phyloP scores from a whole-genome alignment of 2,888 invertebrate species.

The Trissolcus japonicus region DNA sequence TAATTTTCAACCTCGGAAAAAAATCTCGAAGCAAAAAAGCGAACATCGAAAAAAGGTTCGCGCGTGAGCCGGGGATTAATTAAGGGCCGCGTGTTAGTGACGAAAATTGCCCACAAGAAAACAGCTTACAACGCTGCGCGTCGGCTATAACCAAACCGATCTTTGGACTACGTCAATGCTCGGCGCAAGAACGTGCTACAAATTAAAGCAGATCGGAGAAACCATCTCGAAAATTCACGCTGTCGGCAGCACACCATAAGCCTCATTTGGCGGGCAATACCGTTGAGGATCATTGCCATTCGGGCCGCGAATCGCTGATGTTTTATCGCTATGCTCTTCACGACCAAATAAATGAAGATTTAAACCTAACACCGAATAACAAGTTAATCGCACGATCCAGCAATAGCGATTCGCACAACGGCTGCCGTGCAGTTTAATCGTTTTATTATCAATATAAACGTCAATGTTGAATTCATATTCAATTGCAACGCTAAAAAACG shows the following conservation, averaged over 20 bases:
- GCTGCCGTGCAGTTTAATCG: constrained; percentile 27
- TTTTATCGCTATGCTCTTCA: constrained; percentile 28
- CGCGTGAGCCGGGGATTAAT: constrained; percentile 69
- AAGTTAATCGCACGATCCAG: constrained; percentile 40
- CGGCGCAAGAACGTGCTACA: constrained; percentile 74
- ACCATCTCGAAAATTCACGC: constrained; percentile 71
- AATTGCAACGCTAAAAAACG: neutral
- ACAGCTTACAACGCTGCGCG: constrained; percentile 35
- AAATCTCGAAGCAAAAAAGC: neutral
- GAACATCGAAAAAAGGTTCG: constrained; percentile 25
- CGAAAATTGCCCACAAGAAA: constrained; percentile 68
- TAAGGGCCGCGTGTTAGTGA: constrained; percentile 72
- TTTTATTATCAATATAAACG: constrained; percentile 50
- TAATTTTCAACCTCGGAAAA: neutral
- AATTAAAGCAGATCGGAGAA: constrained; percentile 73
- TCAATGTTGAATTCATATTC: constrained; percentile 4
- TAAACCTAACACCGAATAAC: constrained; percentile 25
- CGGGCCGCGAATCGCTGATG: constrained; percentile 36
- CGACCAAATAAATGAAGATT: constrained; percentile 37
- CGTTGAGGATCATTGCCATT: constrained; percentile 35
- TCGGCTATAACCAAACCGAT: constrained; percentile 58
- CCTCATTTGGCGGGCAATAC: constrained; percentile 18
- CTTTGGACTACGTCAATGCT: constrained; percentile 64
- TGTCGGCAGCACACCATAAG: constrained; percentile 23
- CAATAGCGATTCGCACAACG: constrained; percentile 33